Base-by-base conservation (phyloP, 2,888 invertebrate species). In the Polyommatus iphigenia region DNA sequence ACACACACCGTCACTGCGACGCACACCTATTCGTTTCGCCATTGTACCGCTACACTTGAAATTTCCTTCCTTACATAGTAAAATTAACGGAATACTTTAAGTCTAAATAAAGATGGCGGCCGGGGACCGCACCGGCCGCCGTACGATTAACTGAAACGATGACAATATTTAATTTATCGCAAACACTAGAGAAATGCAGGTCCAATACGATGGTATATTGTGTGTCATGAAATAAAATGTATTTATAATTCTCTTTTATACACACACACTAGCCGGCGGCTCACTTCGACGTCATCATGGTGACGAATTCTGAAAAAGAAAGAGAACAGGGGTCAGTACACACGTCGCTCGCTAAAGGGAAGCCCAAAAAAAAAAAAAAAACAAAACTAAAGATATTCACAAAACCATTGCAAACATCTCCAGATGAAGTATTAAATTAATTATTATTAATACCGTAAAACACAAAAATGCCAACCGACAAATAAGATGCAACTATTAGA, bases 261-360 rank as follows among this genome's bases (percentile, higher is more conserved):
- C 93, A 94, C 94, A 94, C 94, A 93, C 93, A 92, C 93, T 93
- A 91, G 95, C 95, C 96, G 96, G 95, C 95, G 95, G 96, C 96
- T 98, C 98, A 98, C 97, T 98, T 98, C 96, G 98, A 98, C 96
- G 98, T 98, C 98, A 98, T 98, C 98, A 98, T 98, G 96, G 98
- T 98, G 96, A 98, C 98, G 96, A 98, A 98, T 96, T 98, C 98
- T 98, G 96, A 57, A 97, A 96, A 90, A 92, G 91, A 87, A 89
- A 85, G 82, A 82, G 79, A 79, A 77, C 78, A 6, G 3, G 72
- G 80, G 85, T 89, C 84, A 89, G 84, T 80, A 24, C n/a, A 57
- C 41, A 18, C 7, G 62, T 50, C 46, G 77, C 80, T 32, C 32
- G 15, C 3, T 29, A 15, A 15, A 13, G 6, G 29, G 6, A 32